A percentile compares a stretch with the other conserved stretches of the same genome.
These are phyloP conservation scores for Corythornis madagascariensis DNA, from an alignment of 2,113 vertebrate species.

Conservation along the genomic window DNA sequence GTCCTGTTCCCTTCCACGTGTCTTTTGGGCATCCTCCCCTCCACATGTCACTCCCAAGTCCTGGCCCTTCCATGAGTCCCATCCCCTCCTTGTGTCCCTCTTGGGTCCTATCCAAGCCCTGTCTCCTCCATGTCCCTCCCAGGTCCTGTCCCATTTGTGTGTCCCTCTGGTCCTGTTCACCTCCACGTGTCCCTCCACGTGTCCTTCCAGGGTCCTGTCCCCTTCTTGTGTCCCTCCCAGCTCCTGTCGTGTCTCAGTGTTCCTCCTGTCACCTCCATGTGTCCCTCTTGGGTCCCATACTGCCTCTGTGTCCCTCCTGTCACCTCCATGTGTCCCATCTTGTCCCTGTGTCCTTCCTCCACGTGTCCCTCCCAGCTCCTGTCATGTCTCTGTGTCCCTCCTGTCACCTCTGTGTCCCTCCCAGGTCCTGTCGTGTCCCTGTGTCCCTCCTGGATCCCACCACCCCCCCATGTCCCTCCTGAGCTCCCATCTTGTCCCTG, in stretches of 20 bases:
- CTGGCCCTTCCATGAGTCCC: not conserved
- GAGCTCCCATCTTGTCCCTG: no score
- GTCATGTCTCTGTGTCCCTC: not conserved
- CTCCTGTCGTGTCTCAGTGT: no score
- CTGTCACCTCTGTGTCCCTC: no score
- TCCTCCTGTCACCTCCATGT: no score
- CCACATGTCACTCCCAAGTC: no score
- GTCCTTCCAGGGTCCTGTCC: not conserved
- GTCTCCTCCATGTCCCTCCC: no score
- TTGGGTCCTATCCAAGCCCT: no score
- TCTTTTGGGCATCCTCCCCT: not conserved
- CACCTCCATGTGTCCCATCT: no score
- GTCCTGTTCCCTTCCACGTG: not conserved
- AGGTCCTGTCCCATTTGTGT: not conserved
- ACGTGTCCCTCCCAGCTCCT: rapidly evolving
- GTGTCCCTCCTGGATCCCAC: not conserved
- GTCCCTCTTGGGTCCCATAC: not conserved
- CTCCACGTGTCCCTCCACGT: no score
- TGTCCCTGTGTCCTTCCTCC: not conserved
- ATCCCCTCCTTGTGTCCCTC: not conserved
- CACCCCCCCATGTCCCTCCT: not conserved
- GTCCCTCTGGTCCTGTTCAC: no score
- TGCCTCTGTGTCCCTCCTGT: no score
- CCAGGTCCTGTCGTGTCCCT: not conserved
- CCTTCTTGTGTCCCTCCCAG: not conserved